Percentiles rank a stretch among this genome's conserved stretches.
Evolutionary conservation across 2,113 vertebrate species (phyloP).

Genomic region (Lepidothrix coronata): DNA sequence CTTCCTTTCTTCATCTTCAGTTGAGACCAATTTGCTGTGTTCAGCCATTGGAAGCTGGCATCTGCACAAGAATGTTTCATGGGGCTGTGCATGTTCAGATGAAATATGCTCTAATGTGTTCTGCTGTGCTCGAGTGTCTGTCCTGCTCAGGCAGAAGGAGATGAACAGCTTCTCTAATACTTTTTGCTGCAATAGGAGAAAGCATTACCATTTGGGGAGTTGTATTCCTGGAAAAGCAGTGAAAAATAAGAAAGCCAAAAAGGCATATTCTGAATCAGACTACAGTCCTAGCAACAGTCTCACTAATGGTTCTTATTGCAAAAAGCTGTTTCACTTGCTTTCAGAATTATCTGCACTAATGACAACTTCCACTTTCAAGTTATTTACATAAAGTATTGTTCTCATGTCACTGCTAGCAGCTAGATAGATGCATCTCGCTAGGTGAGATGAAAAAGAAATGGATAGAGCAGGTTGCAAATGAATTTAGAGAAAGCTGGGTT

Average conservation of each 20-base stretch:
- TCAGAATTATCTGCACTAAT: constrained; percentile 45
- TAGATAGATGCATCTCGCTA: not conserved
- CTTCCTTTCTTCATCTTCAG: not conserved
- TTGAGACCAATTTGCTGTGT: not conserved
- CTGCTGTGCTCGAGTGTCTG: not conserved
- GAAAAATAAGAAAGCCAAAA: not conserved
- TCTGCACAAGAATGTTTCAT: not conserved
- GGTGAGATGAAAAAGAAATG: not conserved
- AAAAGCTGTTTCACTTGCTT: not conserved
- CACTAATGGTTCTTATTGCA: not conserved
- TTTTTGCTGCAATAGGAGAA: not conserved
- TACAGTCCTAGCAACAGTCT: not conserved
- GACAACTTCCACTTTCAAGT: not conserved
- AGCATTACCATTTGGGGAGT: not conserved
- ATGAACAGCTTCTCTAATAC: not conserved
- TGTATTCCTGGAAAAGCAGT: not conserved
- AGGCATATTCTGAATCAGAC: not conserved
- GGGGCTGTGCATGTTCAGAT: not conserved
- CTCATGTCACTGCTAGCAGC: constrained; percentile 7
- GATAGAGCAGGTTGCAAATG: not conserved
- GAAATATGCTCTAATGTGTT: not conserved
- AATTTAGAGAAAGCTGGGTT: not conserved
- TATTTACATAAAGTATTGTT: constrained; percentile 64
- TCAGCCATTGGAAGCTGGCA: not conserved
- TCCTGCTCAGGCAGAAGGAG: not conserved